Conservation (phyloP, 2,888 invertebrate genomes). For the Drosophila anomelani region DNA sequence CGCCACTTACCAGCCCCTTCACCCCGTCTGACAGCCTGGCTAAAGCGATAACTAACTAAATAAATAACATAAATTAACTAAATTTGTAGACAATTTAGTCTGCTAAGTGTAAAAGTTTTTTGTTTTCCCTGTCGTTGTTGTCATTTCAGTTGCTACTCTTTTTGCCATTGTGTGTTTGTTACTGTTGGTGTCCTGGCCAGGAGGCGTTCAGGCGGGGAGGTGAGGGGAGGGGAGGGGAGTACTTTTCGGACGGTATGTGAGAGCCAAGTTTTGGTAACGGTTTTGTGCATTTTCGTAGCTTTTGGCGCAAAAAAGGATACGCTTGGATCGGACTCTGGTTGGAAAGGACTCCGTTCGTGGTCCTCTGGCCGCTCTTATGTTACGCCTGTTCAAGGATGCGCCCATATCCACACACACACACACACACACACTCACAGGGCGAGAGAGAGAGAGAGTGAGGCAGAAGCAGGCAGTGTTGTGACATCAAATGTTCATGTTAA, state of each 20-base stretch:
- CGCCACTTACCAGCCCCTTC: background rate
- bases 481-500: conserved; percentile 79
- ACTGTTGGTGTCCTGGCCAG: conserved; percentile 14
- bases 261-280: conserved; percentile 17
- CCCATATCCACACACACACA: conserved; percentile 25
- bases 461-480: conserved; percentile 61
- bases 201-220: background rate
- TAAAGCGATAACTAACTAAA: conserved; percentile 78
- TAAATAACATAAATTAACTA: conserved; percentile 78
- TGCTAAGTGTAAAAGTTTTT: conserved; percentile 75
- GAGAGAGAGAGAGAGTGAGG: background rate
- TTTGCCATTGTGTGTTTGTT: conserved; percentile 17
- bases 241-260: background rate
- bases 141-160: conserved; percentile 29
- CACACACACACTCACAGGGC: conserved; percentile 23
- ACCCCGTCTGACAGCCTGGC: conserved; percentile 17
- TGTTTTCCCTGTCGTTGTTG: conserved; percentile 44
- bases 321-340: conserved; percentile 51
- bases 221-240: background rate
- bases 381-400: conserved; percentile 47
- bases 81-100: conserved; percentile 79
- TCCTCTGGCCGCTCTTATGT: conserved; percentile 22
- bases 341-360: conserved; percentile 11
- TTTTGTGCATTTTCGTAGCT: conserved; percentile 42
- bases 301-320: conserved; percentile 65